Evolutionary conservation across 2,113 vertebrate species (phyloP), one percentile per base, ranked within the genome.

Genomic region (Bos indicus): DNA sequence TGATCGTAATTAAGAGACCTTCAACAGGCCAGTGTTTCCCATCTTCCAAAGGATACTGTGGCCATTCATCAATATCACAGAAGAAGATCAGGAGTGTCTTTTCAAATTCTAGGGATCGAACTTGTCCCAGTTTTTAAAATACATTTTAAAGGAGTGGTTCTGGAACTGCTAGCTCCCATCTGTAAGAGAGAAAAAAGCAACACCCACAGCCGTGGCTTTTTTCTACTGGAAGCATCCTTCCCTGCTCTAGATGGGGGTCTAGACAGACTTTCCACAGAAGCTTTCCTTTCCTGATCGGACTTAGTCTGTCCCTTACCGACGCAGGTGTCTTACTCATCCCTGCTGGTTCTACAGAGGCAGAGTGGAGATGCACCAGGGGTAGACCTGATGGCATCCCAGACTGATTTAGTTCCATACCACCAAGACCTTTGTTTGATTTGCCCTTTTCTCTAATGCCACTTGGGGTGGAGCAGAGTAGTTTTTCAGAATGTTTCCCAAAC

Each of bases 221-320:
- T 64, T n/a, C 30, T 15, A 64, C 15, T 8, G 30, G 62, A 64
- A 64, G 62, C 30, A n/a, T n/a, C 62, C 15, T 64, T 64, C 30
- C 14, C 62, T n/a, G 30, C 3, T 9, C 30, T 64, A n/a, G 33
- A n/a, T n/a, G 62, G 7, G 30, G 30, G 7, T 64, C 14, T 64
- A 64, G 62, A n/a, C 15, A 64, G 62, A 64, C 15, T 17, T n/a
- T 17, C 30, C 62, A n/a, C 62, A 17, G 30, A n/a, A n/a, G 30
- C 15, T 64, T 33, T 64, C 62, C 62, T n/a, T 64, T 33, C 14
- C 62, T 64, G 7, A n/a, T n/a, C 3, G 3, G 30, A n/a, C 62
- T 64, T 64, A n/a, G 7, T n/a, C 30, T 64, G 15, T n/a, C 15
- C 7, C 15, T 64, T 8, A n/a, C 15, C 2, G 0, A 64, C 0